Evolutionary conservation across 2,797 vertebrate genomes (phyloP), one percentile per base, ranked within the genome.

Genomic region (Mus minutoides): DNA sequence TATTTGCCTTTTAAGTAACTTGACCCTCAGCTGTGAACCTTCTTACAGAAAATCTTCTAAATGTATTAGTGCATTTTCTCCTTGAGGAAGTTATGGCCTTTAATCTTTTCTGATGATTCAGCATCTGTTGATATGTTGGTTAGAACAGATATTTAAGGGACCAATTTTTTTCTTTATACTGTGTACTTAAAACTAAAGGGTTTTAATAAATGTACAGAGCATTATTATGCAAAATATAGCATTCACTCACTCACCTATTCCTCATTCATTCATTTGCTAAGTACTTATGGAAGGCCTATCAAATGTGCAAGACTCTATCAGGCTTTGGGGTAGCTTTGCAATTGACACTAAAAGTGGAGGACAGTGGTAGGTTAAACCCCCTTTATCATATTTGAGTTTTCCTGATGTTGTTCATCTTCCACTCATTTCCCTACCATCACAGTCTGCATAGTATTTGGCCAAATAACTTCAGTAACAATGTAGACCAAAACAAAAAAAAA

Each of bases 21-120:
- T 90, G 79, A 83, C 12, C 37, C 62, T 96, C 43, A 37, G 26
- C 19, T 88, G n/a, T 94, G 73, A 89, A n/a, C n/a, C 40, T 84
- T 91, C 34, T 40, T 89, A 86, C 26, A 60, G 13, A 96, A 95
- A 94, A 76, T 75, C 85, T 90, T 90, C 37, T 93, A 67, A 78
- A 87, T 91, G 5, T 73, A 77, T 91, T 54, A 89, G 52, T 34
- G 37, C 3, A 67, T 40, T 67, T 95, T 89, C n/a, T 79, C 64
- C 69, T 22, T 75, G 40, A 89, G 83, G n/a, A 84, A 87, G 40
- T 82, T 76, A 76, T n/a, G 82, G 7, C 34, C 9, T 26, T 67
- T 76, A 40, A 13, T 80, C 12, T 71, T 94, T 95, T 95, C 60
- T 91, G 83, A 67, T 91, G 60, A 96, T 37, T 93, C 40, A 52